These are phyloP conservation scores for Plestiodon gilberti DNA, from an alignment of 2,113 vertebrate genomes.

Conservation along the genomic window DNA sequence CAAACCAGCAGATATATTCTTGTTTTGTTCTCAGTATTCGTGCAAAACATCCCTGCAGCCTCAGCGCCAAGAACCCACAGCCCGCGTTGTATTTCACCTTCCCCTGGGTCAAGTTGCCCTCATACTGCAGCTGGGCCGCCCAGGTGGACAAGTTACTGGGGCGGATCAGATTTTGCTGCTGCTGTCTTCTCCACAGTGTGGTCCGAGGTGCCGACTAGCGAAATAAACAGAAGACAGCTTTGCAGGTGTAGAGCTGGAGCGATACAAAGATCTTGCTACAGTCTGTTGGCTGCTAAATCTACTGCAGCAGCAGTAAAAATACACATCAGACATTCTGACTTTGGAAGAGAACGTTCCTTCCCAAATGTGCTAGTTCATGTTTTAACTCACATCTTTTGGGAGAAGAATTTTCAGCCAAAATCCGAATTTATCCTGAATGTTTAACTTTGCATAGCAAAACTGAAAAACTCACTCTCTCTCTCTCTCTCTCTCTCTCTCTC, in stretches of 20 bases:
- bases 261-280: too few relatives aligned
- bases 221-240: neutral
- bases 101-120: constrained; percentile 22
- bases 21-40: constrained; percentile 75
- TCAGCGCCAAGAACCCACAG: constrained; percentile 34
- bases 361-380: neutral
- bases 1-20: constrained; percentile 70
- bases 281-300: neutral
- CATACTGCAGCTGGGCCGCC: neutral
- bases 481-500: neutral
- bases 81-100: constrained; percentile 67
- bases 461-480: too few relatives aligned
- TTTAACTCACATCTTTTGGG: neutral
- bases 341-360: neutral
- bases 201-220: neutral
- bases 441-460: neutral
- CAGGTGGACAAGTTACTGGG: neutral
- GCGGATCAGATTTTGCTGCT: neutral
- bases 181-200: neutral
- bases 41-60: constrained; percentile 46
- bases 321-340: neutral
- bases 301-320: neutral
- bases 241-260: neutral
- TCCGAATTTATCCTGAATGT: neutral
- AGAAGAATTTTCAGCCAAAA: neutral